These are phyloP conservation scores for Acholoe squamosa DNA, from an alignment of 2,888 invertebrate species.

Conservation along the genomic window DNA sequence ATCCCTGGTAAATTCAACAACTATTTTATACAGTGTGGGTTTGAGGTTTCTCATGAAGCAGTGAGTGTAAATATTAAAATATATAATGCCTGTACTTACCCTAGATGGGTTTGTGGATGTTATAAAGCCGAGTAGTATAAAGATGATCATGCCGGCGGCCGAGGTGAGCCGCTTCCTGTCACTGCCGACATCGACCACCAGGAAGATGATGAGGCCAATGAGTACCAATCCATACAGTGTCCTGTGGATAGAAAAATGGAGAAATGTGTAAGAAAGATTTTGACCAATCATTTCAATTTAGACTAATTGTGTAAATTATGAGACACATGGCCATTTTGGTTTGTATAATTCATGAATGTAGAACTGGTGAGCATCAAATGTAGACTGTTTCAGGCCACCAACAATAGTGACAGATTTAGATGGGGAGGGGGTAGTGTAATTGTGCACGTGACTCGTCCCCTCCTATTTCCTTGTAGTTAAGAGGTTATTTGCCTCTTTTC, in stretches of 20 bases:
- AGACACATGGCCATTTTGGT: neutral
- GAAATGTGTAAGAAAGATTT: neutral
- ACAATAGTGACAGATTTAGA: neutral
- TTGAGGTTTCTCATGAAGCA: too few relatives aligned
- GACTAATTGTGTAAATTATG: neutral
- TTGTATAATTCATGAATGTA: neutral
- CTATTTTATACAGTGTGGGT: too few relatives aligned
- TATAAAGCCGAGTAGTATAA: constrained; percentile 76
- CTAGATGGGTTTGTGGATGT: constrained; percentile 77
- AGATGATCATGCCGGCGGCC: constrained; percentile 75
- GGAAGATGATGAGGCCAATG: constrained; percentile 69
- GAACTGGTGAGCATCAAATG: neutral
- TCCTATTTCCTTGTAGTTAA: too few relatives aligned
- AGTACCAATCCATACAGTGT: constrained; percentile 63
- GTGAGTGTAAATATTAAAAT: too few relatives aligned
- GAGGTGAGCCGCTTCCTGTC: constrained; percentile 77
- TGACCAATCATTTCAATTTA: neutral
- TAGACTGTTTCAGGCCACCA: neutral
- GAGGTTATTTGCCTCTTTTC: too few relatives aligned
- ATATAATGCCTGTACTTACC: constrained; percentile 70
- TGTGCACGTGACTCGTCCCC: too few relatives aligned
- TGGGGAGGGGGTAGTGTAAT: neutral
- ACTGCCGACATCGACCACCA: constrained; percentile 71
- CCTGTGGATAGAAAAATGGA: constrained; percentile 61
- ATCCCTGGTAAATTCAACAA: too few relatives aligned